Evolutionary conservation across 2,113 vertebrate genomes (phyloP).

Genomic region (Scophthalmus maximus): DNA sequence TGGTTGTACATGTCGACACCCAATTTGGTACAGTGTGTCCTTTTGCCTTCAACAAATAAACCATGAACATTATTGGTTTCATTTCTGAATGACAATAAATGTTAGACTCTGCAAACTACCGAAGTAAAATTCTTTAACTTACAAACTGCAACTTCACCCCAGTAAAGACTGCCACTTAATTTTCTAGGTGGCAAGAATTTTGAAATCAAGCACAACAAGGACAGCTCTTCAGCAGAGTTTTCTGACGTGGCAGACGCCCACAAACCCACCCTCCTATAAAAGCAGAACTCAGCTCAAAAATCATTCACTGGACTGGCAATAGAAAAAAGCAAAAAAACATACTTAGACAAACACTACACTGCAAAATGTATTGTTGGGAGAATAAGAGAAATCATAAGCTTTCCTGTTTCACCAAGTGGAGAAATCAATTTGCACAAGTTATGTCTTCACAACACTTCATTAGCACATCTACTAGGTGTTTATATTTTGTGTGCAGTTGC

Average conservation of each 20-base stretch:
- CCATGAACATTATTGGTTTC: slow-evolving; percentile 52
- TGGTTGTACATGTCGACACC: slow-evolving; percentile 75
- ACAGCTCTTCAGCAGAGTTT: too few species aligned
- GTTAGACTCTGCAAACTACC: slow-evolving; percentile 71
- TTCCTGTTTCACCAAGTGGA: slow-evolving; percentile 88
- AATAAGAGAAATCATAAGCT: slow-evolving; percentile 70
- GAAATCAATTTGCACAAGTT: slow-evolving; percentile 73
- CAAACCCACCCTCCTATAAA: slow-evolving; percentile 31
- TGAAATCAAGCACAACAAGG: slow-evolving; percentile 51
- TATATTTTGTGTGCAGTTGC: slow-evolving; percentile 48
- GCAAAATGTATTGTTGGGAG: slow-evolving; percentile 84
- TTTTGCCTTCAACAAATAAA: slow-evolving; percentile 59
- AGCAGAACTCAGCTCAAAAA: slow-evolving; percentile 63
- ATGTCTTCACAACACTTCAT: slow-evolving; percentile 57
- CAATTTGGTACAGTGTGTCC: slow-evolving; percentile 70
- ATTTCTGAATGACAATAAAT: slow-evolving; percentile 64
- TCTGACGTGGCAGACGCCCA: slow-evolving; percentile 2
- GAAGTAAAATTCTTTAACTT: slow-evolving; percentile 73
- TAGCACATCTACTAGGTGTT: slow-evolving; percentile 58
- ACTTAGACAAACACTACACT: slow-evolving; percentile 73
- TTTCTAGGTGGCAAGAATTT: slow-evolving; percentile 33
- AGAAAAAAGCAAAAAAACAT: slow-evolving; percentile 70
- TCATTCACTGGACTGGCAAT: slow-evolving; percentile 66
- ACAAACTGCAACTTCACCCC: slow-evolving; percentile 60
- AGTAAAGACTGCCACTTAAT: slow-evolving; percentile 47